Evolutionary conservation across 2,888 invertebrate species (phyloP), one percentile per base, ranked within the genome.

Genomic region (Thelaira solivaga): DNA sequence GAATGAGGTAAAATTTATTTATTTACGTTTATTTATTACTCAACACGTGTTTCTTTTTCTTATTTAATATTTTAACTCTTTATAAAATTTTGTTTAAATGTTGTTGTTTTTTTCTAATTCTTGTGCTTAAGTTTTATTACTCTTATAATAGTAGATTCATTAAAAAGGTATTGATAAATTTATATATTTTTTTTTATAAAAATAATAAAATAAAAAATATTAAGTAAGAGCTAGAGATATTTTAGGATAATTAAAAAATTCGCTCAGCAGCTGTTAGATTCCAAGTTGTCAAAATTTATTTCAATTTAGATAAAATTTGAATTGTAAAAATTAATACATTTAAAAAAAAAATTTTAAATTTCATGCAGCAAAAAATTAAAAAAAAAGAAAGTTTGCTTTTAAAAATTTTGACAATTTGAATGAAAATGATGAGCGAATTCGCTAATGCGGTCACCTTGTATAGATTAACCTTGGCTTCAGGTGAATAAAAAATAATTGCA

Each of bases 1-100:
- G 80, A 76, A 80, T 76, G 80, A 80, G 80, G 80, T 80, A 80
- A 80, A 64, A 59, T 64, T 73, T 71, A 61, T 62, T 67, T 61
- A 26, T 55, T 36, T 72, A 11, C 49, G 26, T 53, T 31, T 39
- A n/a, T 51, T 36, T 4, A n/a, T 65, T 62, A 5, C 36, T 29
- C 2, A 43, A 49, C 36, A 49, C 41, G 41, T 43, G 7, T 39
- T 62, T 8, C 43, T 41, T 43, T 55, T 53, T 43, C 34, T 39
- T 36, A 31, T 24, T 11, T 43, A 53, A 49, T 51, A 24, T 34
- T 34, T 34, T 34, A n/a, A n/a, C 8, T 43, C 16, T 13, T 49
- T 26, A 13, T 71, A 59, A 57, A 61, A n/a, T n/a, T n/a, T n/a
- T 10, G 8, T 34, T 49, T 22, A 55, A 43, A 8, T 34, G 65